Evolutionary conservation across 2,888 invertebrate species (phyloP), one percentile per base, ranked within the genome.

Genomic region (Microdon myrmicae): DNA sequence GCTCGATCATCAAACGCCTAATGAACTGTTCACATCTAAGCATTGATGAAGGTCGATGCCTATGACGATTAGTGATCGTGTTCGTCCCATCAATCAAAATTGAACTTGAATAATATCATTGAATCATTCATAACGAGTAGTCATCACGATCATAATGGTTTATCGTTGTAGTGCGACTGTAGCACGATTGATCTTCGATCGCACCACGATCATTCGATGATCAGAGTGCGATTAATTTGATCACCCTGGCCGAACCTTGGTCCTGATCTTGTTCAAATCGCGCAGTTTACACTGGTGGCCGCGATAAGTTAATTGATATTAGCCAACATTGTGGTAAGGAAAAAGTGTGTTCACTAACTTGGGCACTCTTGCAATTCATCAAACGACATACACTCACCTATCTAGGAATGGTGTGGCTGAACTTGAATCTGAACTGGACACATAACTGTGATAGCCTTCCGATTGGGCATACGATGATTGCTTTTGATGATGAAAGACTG

Each of bases 381-480:
- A 25, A 45, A 39, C 8, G 4, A 54, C 37, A 38, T 43, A 34
- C 41, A 74, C 74, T 78, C 73, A 83, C 82, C 89, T 84, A 77
- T 90, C 90, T 69, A 90, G 79, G 77, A 90, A 89, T 22, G 90
- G 90, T 3, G 90, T 90, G 2, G 90, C 89, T 31, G 86, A 86
- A 41, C 87, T 88, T 5, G 88, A 88, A 76, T 90, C 89, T 25
- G 88, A 87, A 73, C 89, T 88, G 55, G 89, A 88, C 16, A 90
- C 89, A 77, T 90, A 90, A 75, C 89, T 89, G 76, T 90, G 90
- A 77, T 90, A 90, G 41, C 89, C 89, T 79, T 90, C 90, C 43
- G 89, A 89, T 73, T 90, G 89, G 39, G 90, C 90, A 79, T 90
- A 90, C 43, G 88, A 88, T 26, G 87, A 84, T 73, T 89, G 88